Base-by-base conservation (phyloP, 1,140 invertebrate species). In the Ectropis grisescens region DNA sequence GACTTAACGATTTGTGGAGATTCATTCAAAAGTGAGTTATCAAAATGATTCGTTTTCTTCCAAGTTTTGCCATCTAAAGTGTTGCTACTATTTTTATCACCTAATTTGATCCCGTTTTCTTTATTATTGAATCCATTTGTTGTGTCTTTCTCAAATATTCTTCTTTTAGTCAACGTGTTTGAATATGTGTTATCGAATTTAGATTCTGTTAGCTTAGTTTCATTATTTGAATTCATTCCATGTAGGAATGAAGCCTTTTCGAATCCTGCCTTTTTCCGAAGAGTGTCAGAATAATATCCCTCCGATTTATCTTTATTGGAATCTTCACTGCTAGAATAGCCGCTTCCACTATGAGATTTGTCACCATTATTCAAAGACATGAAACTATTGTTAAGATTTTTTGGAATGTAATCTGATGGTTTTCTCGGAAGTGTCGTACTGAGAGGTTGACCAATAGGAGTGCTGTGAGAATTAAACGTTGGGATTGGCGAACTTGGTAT, bases 401-500 rank as follows among this genome's bases (percentile, higher is more conserved):
- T 75, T 5, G 41, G 33, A 28, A 25, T 36, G 23, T 33, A 57
- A 12, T 70, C 57, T 9, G 43, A 32, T 51, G 39, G 54, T 41
- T 55, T 58, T 49, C 47, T 59, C 16, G 33, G 28, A 30, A 40
- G 53, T 24, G 41, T 39, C 5, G 13, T 53, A 40, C 56, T 64
- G 16, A 55, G 30, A 6, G 58, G 32, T 33, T 53, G 49, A 22
- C 42, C 46, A 33, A 58, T 55, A 12, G 59, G 57, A 15, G 70
- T 61, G 34, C 52, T 70, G 27, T 66, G 56, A 8, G 41, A 42
- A 50, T 69, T 58, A 13, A 65, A 65, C 29, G 57, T 58, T 24
- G 75, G 72, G 25, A 80, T 45, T 13, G 75, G 75, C 19, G 75
- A 60, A 22, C 44, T 71, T 3, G 75, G 75, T 10, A 79, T 58